Percentiles rank a stretch among this genome's conserved stretches.
Conservation (phyloP, 2,888 invertebrate genomes). For the Drosophila nr. perissopoda region DNA sequence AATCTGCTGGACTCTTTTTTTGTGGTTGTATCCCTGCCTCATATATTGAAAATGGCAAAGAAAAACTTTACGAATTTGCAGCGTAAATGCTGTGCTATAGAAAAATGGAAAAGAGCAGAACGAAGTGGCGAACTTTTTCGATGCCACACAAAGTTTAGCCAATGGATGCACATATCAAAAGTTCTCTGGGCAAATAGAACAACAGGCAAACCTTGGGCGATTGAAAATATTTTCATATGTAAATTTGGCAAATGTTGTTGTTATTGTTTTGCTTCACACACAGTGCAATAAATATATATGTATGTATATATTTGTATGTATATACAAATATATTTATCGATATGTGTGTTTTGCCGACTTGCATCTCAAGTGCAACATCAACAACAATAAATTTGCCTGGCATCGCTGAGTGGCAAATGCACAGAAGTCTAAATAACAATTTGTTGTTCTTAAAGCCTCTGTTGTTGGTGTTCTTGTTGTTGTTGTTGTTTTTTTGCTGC, state of each 20-base stretch:
- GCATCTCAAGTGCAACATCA: conserved; percentile 72
- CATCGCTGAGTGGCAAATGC: conserved; percentile 49
- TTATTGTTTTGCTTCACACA: conserved; percentile 11
- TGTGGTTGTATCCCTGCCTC: conserved; percentile 12
- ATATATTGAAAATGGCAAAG: conserved; percentile 54
- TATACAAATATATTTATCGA: conserved; percentile 31
- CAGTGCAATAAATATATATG: background rate
- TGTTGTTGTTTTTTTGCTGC: conserved; percentile 50
- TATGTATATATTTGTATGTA: background rate
- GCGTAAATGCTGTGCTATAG: conserved; percentile 22
- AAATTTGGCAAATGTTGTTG: conserved; percentile 53
- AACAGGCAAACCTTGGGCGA: conserved; percentile 61
- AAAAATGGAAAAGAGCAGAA: conserved; percentile 8
- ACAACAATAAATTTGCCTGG: conserved; percentile 29
- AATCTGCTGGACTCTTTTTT: conserved; percentile 8
- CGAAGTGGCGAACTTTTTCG: conserved; percentile 38
- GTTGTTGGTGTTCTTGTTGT: conserved; percentile 7
- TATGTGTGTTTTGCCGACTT: conserved; percentile 56
- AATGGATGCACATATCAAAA: conserved; percentile 49
- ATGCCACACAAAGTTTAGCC: conserved; percentile 40
- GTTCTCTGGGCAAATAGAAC: conserved; percentile 44
- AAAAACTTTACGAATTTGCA: conserved; percentile 63
- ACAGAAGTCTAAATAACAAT: conserved; percentile 44
- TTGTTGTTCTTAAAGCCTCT: conserved; percentile 3
- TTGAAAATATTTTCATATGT: conserved; percentile 76